Evolutionary conservation across 2,113 vertebrate species (phyloP).

Genomic region (Theristicus caerulescens): DNA sequence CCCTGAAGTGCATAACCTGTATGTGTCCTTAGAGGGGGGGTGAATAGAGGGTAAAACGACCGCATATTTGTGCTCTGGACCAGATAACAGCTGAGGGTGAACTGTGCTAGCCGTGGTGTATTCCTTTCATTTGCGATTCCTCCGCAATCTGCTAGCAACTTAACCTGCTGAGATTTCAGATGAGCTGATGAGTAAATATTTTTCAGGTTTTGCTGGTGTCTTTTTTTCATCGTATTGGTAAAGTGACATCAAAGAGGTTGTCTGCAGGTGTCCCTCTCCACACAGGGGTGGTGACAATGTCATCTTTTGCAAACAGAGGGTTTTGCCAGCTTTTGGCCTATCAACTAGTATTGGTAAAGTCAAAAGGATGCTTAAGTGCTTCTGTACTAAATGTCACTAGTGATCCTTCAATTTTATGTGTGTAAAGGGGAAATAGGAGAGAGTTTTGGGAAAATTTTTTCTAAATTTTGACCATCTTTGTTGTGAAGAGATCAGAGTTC

Average conservation of each 20-base stretch:
- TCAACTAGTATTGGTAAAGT: background rate
- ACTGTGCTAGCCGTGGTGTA: background rate
- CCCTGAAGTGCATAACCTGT: rapidly evolving
- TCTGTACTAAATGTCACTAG: background rate
- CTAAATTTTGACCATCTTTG: background rate
- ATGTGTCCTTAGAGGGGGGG: background rate
- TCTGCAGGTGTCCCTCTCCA: background rate
- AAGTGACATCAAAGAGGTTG: background rate
- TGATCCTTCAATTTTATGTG: background rate
- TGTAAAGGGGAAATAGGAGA: background rate
- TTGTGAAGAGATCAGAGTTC: background rate
- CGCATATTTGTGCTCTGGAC: background rate
- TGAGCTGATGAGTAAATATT: background rate
- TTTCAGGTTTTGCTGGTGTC: background rate
- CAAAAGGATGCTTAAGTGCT: background rate
- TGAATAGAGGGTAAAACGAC: background rate
- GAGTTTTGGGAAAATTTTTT: background rate
- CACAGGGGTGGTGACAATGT: background rate
- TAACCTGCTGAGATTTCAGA: background rate
- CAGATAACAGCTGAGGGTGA: background rate
- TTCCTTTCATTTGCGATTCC: rapidly evolving
- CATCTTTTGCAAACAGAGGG: background rate
- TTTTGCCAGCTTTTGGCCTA: background rate
- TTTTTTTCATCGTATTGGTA: background rate
- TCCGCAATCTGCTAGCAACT: background rate